A percentile compares a stretch with the other conserved stretches of the same genome.
Conservation (phyloP, 1,140 invertebrate genomes). For the Cyclargus thomasi region DNA sequence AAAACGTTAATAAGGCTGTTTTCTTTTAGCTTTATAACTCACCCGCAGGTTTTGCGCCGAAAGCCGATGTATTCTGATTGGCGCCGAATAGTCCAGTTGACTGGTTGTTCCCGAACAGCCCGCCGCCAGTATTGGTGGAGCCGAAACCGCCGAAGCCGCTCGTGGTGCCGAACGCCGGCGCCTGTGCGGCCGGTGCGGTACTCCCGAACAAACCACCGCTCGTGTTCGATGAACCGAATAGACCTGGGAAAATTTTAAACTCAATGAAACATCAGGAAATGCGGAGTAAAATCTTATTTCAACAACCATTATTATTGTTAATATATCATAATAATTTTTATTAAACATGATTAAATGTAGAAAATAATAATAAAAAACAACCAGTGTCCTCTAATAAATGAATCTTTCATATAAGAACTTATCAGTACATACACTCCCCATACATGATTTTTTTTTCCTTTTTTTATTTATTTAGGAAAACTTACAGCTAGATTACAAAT, state of each 20-base stretch:
- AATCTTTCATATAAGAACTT: no score
- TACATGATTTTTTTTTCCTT: no score
- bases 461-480: no score
- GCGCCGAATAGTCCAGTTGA: constrained; percentile 47
- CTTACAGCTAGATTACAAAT: no score
- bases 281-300: background rate
- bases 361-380: no score
- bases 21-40: no score
- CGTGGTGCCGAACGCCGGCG: constrained; percentile 41
- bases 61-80: constrained; percentile 70
- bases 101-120: constrained; percentile 59
- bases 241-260: constrained; percentile 29
- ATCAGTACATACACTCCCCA: no score
- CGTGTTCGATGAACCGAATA: constrained; percentile 49
- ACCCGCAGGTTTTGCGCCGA: constrained; percentile 77
- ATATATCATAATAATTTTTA: no score
- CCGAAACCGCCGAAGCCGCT: constrained; percentile 53
- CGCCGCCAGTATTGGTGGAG: constrained; percentile 40
- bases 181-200: constrained; percentile 40
- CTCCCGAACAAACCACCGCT: constrained; percentile 67
- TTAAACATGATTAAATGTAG: no score
- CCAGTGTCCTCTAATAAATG: no score
- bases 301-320: background rate
- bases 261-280: background rate
- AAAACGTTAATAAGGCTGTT: no score